Percentiles rank a stretch among this genome's conserved stretches.
These are phyloP conservation scores for Crax fasciolata DNA, from an alignment of 2,797 vertebrate genomes.

Conservation along the genomic window DNA sequence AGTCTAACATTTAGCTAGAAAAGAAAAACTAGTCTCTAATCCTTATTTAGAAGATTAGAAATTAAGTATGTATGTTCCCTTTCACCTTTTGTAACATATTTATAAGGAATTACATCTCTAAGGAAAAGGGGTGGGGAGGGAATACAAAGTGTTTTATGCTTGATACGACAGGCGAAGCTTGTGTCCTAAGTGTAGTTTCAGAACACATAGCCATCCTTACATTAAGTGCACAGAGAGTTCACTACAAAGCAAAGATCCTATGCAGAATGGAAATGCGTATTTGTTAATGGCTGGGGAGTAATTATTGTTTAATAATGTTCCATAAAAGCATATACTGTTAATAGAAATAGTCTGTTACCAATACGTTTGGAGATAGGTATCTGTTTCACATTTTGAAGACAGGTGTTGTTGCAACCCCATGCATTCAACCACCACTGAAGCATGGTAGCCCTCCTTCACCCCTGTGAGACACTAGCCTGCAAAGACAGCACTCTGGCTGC, in stretches of 20 bases:
- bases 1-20: background rate
- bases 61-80: background rate
- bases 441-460: background rate
- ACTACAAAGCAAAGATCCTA: background rate
- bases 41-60: background rate
- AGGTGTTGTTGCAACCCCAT: background rate
- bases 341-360: background rate
- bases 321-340: background rate
- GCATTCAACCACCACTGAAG: background rate
- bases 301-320: background rate
- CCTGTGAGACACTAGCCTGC: background rate
- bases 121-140: background rate
- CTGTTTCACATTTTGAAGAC: background rate
- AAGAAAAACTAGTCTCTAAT: background rate
- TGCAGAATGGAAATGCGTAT: background rate
- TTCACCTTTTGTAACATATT: background rate
- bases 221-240: background rate
- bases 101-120: background rate
- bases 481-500: rapidly evolving
- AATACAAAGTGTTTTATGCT: background rate
- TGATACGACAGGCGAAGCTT: background rate
- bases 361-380: background rate
- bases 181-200: background rate
- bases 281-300: background rate
- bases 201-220: background rate